Conservation (phyloP, 2,113 vertebrate genomes). For the Rutilus rutilus region DNA sequence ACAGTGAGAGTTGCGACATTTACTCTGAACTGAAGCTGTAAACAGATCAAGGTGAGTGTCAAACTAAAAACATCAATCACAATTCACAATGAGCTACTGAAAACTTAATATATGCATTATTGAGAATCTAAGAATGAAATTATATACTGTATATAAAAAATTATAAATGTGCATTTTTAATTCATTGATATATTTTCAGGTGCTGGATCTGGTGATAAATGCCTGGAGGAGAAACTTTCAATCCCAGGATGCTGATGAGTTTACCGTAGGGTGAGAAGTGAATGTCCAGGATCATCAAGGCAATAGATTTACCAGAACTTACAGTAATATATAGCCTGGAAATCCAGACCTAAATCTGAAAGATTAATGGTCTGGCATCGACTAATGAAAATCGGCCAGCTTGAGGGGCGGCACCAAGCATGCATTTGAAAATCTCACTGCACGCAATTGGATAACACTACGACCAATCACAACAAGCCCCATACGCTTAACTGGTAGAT, state of each 20-base stretch:
- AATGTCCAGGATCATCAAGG: too few species aligned
- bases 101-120: not conserved
- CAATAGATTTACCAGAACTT: not conserved
- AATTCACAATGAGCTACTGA: too few species aligned
- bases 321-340: too few species aligned
- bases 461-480: too few species aligned
- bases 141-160: not conserved
- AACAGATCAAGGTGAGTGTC: not conserved
- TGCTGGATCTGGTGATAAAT: not conserved
- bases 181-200: not conserved
- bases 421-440: too few species aligned
- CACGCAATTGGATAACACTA: too few species aligned
- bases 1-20: not conserved
- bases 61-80: not conserved
- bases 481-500: too few species aligned
- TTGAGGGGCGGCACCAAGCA: too few species aligned
- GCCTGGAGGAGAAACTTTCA: not conserved
- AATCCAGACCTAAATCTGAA: too few species aligned
- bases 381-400: too few species aligned
- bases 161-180: not conserved
- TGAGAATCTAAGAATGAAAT: not conserved
- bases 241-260: not conserved
- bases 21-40: slow-evolving; percentile 6
- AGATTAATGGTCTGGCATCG: too few species aligned
- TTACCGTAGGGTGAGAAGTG: not conserved